Conservation (phyloP, 1,140 invertebrate genomes). For the Euschistus heros region DNA sequence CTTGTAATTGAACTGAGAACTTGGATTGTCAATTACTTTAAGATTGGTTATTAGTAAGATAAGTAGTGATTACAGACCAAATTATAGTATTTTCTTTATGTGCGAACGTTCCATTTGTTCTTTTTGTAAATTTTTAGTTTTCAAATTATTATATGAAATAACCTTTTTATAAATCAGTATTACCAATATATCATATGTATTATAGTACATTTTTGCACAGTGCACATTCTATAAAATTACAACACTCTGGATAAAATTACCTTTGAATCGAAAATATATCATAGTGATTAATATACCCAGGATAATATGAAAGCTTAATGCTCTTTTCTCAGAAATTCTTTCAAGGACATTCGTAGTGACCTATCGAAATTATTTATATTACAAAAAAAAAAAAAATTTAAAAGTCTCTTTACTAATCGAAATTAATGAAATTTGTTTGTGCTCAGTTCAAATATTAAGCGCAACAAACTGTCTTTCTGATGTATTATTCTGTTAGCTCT, state of each 20-base stretch:
- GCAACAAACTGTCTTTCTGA: constrained; percentile 25
- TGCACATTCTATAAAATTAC: constrained; percentile 21
- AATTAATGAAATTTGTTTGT: constrained; percentile 21
- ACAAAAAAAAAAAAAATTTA: not conserved
- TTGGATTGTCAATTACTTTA: constrained; percentile 24
- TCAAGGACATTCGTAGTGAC: not conserved
- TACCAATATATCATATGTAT: constrained; percentile 18
- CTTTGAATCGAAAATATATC: not conserved
- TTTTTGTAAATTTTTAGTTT: constrained; percentile 1
- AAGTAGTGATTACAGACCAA: constrained; percentile 11
- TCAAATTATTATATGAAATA: constrained; percentile 8
- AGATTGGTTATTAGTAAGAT: not conserved
- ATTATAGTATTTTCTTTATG: constrained; percentile 9
- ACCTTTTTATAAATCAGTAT: constrained; percentile 19
- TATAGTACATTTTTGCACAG: constrained; percentile 21
- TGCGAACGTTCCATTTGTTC: not conserved
- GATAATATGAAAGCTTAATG: not conserved
- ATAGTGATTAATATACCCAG: constrained; percentile 4
- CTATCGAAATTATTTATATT: not conserved
- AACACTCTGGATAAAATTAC: constrained; percentile 10
- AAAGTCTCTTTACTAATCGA: constrained; percentile 11
- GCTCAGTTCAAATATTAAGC: constrained; percentile 27
- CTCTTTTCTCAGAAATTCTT: not conserved
- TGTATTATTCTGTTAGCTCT: constrained; percentile 24
- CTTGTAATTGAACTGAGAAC: constrained; percentile 27